These are phyloP conservation scores for Gonioctena quinquepunctata DNA, from an alignment of 1,140 invertebrate species.

Conservation along the genomic window DNA sequence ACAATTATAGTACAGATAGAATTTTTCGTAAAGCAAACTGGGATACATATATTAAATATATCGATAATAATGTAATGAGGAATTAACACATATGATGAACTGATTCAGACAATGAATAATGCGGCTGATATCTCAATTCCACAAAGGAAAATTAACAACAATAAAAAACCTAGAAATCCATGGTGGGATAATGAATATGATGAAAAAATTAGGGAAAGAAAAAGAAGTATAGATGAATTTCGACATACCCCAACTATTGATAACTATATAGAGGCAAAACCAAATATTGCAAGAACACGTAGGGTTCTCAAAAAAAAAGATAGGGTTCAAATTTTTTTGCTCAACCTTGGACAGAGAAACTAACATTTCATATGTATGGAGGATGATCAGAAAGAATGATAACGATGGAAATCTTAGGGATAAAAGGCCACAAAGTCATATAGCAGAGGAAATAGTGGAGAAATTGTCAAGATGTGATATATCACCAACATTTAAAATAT, in stretches of 20 bases:
- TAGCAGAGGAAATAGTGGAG: too few species aligned
- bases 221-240: background rate
- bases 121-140: background rate
- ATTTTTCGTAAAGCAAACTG: background rate
- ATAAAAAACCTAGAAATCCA: background rate
- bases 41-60: background rate
- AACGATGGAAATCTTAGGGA: too few species aligned
- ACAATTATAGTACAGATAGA: background rate
- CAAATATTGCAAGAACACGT: background rate
- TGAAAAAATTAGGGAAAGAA: background rate
- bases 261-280: background rate
- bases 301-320: background rate
- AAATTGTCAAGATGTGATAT: too few species aligned
- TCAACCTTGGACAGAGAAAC: too few species aligned
- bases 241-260: background rate
- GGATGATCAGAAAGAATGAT: too few species aligned
- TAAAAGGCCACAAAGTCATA: too few species aligned
- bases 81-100: background rate
- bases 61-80: background rate
- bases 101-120: background rate
- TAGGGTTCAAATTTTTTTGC: too few species aligned
- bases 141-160: background rate
- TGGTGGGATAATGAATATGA: slow-evolving; percentile 1
- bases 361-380: too few species aligned
- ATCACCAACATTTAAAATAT: too few species aligned